Conservation (phyloP, 2,888 invertebrate genomes). For the Ypsolopha scabrella region DNA sequence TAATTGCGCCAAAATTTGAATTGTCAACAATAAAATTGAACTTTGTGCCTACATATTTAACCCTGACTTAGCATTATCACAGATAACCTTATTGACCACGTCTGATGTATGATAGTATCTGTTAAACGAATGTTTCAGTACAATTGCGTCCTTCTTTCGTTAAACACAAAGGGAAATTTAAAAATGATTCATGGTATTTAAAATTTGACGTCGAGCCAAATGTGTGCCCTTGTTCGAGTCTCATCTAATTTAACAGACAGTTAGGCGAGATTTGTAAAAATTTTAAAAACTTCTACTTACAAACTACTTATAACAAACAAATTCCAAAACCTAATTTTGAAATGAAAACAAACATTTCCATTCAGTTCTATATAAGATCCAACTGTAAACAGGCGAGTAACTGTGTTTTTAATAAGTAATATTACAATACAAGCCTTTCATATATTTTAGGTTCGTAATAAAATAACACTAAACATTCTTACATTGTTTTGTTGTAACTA, state of each 20-base stretch:
- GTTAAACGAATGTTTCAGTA: not conserved
- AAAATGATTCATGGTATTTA: conserved; percentile 23
- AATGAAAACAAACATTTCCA: conserved; percentile 10
- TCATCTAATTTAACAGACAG: conserved; percentile 36
- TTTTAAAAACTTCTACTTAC: too few relatives aligned
- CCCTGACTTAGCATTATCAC: not conserved
- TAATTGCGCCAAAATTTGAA: conserved; percentile 12
- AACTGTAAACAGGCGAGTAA: conserved; percentile 10
- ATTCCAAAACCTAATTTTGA: not conserved
- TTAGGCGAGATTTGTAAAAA: conserved; percentile 26
- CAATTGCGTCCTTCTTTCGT: not conserved
- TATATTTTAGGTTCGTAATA: too few relatives aligned
- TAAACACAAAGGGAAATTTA: conserved; percentile 11
- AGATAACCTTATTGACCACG: not conserved
- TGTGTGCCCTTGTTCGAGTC: conserved; percentile 30
- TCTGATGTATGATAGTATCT: not conserved
- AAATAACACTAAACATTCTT: too few relatives aligned
- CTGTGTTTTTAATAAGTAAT: not conserved
- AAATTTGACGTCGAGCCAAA: conserved; percentile 44
- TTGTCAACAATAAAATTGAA: conserved; percentile 4
- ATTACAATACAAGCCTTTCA: too few relatives aligned
- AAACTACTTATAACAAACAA: not conserved
- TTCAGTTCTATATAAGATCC: conserved; percentile 7
- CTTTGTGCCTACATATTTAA: not conserved
- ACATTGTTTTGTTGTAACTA: too few relatives aligned